A percentile compares a stretch with the other conserved stretches of the same genome.
These are phyloP conservation scores for Achatina immaculata DNA, from an alignment of 1,140 invertebrate genomes.

Conservation along the genomic window DNA sequence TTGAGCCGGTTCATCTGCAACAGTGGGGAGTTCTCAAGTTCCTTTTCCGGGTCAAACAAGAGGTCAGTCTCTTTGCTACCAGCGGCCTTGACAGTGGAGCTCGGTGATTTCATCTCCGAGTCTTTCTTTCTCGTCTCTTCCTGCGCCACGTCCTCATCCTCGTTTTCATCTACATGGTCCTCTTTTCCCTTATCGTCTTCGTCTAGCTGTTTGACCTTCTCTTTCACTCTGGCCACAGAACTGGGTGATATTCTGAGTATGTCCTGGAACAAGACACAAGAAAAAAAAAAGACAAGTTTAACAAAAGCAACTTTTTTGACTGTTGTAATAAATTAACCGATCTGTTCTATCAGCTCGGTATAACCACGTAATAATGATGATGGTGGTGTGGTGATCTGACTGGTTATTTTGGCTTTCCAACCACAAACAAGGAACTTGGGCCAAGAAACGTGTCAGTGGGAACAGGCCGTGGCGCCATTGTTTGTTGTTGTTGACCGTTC, in stretches of 20 bases:
- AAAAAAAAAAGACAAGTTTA: neutral
- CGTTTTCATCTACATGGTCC: conserved; percentile 44
- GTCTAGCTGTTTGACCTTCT: conserved; percentile 22
- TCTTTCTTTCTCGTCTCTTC: conserved; percentile 40
- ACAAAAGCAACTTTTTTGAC: neutral
- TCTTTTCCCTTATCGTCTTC: conserved; percentile 51
- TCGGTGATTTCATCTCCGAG: neutral
- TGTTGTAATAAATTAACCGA: neutral
- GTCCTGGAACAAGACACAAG: conserved; percentile 7
- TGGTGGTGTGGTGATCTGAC: too few species aligned
- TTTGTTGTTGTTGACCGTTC: too few species aligned
- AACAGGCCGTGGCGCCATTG: too few species aligned
- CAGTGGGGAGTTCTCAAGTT: conserved; percentile 52
- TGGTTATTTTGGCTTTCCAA: too few species aligned
- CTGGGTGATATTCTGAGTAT: conserved; percentile 1
- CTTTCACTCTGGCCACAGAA: conserved; percentile 21
- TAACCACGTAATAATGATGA: neutral
- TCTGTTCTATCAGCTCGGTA: neutral
- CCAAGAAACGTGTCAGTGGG: too few species aligned
- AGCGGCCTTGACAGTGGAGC: neutral
- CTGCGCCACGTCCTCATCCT: conserved; percentile 30
- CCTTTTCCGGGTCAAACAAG: conserved; percentile 49
- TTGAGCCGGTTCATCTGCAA: conserved; percentile 57
- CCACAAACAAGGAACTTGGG: too few species aligned
- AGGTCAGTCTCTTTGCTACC: conserved; percentile 38